These are phyloP conservation scores for Piaya cayana DNA, from an alignment of 2,113 vertebrate genomes.

Conservation along the genomic window DNA sequence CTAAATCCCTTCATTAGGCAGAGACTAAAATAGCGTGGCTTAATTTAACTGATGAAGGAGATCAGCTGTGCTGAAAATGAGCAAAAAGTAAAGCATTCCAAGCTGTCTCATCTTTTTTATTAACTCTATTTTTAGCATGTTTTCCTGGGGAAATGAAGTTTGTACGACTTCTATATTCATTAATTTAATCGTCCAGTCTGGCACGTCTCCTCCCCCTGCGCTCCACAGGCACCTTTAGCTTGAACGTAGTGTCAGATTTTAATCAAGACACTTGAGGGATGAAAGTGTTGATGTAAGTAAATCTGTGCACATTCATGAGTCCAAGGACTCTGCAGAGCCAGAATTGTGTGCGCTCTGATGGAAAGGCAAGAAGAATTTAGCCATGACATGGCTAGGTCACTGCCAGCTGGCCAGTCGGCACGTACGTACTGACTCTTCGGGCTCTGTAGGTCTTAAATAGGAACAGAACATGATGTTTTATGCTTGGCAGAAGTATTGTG, in stretches of 20 bases:
- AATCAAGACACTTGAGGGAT: not conserved
- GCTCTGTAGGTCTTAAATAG: not conserved
- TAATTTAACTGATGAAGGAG: not conserved
- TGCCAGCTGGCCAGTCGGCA: not conserved
- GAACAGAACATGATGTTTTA: not conserved
- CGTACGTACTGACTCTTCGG: too few species aligned
- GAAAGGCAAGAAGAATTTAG: not conserved
- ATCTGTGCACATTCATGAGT: not conserved
- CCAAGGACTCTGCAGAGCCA: not conserved
- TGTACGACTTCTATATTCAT: not conserved
- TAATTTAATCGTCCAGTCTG: not conserved
- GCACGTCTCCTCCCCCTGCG: not conserved
- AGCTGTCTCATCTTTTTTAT: not conserved
- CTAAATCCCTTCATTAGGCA: not conserved
- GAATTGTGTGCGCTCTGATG: not conserved
- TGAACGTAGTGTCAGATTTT: not conserved
- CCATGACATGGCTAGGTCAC: rapidly evolving
- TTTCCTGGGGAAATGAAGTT: not conserved
- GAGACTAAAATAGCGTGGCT: not conserved
- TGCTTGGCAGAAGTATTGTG: not conserved
- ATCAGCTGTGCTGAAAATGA: not conserved
- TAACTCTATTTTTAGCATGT: not conserved
- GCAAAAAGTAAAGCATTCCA: not conserved
- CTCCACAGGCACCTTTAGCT: not conserved
- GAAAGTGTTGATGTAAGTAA: not conserved